These are phyloP conservation scores for Tadarida brasiliensis DNA, from an alignment of 2,797 vertebrate species.

Conservation along the genomic window DNA sequence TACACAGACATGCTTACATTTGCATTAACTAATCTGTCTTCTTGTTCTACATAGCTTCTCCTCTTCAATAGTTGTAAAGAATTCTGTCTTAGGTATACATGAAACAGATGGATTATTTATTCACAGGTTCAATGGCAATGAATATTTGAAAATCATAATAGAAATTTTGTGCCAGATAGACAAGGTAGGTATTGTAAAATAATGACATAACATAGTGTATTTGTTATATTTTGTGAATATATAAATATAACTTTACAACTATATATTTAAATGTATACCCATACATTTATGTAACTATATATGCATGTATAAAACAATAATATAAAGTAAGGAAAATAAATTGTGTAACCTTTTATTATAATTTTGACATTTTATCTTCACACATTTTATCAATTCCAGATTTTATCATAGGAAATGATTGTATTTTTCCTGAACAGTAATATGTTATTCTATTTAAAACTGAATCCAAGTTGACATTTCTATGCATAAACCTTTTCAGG, in stretches of 20 bases:
- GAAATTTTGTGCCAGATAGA: neutral
- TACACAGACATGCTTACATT: neutral
- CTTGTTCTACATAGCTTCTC: neutral
- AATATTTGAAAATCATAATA: neutral
- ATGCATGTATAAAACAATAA: neutral
- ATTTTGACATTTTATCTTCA: slow-evolving; percentile 39
- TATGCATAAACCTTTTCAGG: slow-evolving; percentile 24
- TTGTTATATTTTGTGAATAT: neutral
- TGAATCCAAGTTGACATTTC: slow-evolving; percentile 56
- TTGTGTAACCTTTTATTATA: neutral
- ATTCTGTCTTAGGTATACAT: neutral
- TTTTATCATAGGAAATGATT: neutral
- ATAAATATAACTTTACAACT: neutral
- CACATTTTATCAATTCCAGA: neutral
- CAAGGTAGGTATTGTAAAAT: neutral
- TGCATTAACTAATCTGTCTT: neutral
- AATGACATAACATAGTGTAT: neutral
- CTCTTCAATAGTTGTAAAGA: neutral
- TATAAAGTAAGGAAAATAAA: neutral
- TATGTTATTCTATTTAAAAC: slow-evolving; percentile 51
- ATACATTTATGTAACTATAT: neutral
- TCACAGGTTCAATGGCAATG: neutral
- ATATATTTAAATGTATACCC: neutral
- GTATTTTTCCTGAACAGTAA: slow-evolving; percentile 32
- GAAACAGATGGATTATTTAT: neutral